Evolutionary conservation across 2,888 invertebrate species (phyloP).

Genomic region (Trachelus iudaicus): DNA sequence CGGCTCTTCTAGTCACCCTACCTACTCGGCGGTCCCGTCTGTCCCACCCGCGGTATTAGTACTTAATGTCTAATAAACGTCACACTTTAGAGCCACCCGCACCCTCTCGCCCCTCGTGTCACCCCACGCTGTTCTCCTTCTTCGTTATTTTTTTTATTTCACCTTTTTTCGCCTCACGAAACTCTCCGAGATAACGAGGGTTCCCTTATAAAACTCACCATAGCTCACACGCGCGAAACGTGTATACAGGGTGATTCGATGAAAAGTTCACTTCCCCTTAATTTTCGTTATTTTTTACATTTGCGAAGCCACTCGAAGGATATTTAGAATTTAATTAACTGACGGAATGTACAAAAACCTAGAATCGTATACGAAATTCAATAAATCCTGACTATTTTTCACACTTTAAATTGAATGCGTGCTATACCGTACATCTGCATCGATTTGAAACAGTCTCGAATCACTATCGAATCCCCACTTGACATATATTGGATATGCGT

Average conservation of each 20-base stretch:
- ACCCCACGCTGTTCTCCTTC: constrained; percentile 16
- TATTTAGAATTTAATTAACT: no score
- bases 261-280: no score
- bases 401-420: no score
- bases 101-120: not conserved
- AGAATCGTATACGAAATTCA: no score
- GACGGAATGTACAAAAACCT: no score
- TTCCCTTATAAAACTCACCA: constrained; percentile 36
- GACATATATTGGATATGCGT: no score
- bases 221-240: not conserved
- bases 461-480: no score
- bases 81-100: constrained; percentile 29
- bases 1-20: constrained; percentile 44
- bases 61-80: constrained; percentile 66
- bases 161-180: constrained; percentile 26
- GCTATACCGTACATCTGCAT: no score
- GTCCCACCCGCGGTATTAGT: constrained; percentile 59
- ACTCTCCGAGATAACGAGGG: constrained; percentile 41
- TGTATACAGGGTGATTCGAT: not conserved
- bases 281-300: no score
- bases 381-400: no score
- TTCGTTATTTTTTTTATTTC: constrained; percentile 37
- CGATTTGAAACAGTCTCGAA: no score
- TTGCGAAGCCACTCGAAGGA: no score
- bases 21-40: constrained; percentile 44